phyloP scores from a whole-genome alignment of 2,888 invertebrate species.

The Agonopterix subpropinquella region DNA sequence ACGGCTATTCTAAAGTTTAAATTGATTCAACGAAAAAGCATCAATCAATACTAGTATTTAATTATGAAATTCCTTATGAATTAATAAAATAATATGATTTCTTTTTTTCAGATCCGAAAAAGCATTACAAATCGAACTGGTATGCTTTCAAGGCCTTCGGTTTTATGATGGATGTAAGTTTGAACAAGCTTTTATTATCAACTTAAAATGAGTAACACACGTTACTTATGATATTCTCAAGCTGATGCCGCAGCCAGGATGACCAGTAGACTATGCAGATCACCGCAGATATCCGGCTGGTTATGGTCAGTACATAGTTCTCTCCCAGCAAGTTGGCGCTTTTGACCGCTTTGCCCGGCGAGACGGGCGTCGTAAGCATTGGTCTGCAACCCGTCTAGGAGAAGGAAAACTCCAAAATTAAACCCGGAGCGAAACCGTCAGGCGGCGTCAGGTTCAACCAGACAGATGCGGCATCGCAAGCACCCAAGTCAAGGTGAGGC shows the following conservation, averaged over 20 bases:
- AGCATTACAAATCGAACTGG: neutral
- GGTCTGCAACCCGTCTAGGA: slow-evolving; percentile 2
- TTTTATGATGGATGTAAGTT: neutral
- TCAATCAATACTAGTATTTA: too few species aligned
- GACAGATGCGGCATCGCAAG: slow-evolving; percentile 6
- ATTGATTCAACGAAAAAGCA: too few species aligned
- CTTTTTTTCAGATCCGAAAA: neutral
- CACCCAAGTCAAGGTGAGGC: slow-evolving; percentile 10
- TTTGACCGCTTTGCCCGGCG: neutral
- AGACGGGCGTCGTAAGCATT: slow-evolving; percentile 4
- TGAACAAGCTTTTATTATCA: too few species aligned
- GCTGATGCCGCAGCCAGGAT: too few species aligned
- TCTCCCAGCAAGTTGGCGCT: too few species aligned
- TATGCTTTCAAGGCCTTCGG: neutral
- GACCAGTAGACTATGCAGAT: too few species aligned
- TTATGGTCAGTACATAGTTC: too few species aligned
- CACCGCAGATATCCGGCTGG: too few species aligned
- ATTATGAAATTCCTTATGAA: too few species aligned
- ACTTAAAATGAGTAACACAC: too few species aligned
- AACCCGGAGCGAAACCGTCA: slow-evolving; percentile 1
- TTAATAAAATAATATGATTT: neutral
- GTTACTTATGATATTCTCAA: too few species aligned
- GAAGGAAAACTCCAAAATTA: neutral
- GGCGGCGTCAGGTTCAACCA: slow-evolving; percentile 7
- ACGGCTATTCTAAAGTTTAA: too few species aligned